Evolutionary conservation across 1,140 invertebrate species (phyloP), one percentile per base, ranked within the genome.

Genomic region (Ceratina calcarata): DNA sequence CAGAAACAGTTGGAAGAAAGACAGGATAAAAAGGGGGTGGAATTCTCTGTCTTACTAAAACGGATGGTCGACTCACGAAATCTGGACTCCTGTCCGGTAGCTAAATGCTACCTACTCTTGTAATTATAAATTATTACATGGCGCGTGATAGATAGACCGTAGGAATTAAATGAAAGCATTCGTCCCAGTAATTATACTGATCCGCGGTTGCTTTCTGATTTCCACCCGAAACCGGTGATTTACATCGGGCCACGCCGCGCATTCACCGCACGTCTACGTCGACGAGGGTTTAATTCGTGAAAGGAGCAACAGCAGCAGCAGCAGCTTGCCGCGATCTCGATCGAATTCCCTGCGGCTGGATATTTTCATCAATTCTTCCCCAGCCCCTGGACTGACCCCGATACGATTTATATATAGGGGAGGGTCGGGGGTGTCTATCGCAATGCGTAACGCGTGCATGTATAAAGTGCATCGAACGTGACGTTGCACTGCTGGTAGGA

Each of bases 121-220:
- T 89, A 88, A 89, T 90, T 89, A 90, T 89, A 90, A 90, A 90
- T 86, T 89, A 89, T 90, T 89, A 88, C 86, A 75, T 84, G 84
- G 76, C 84, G 80, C 82, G 87, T 89, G 88, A 89, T 89, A 88
- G 84, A 89, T 89, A 85, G 85, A 85, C 82, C 79, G 83, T 85
- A 74, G 71, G 83, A 87, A 80, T 88, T 89, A 89, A 90, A 89
- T 85, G 85, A 84, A 86, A 86, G 82, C 68, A 86, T 77, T 86
- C 82, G 83, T 81, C 78, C 81, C 83, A 79, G 81, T 89, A 88
- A 90, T 89, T 90, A 89, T 88, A 87, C 86, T 68, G 84, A 88
- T 88, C 82, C 73, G 60, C 45, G 55, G 82, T 82, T 70, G 81
- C 71, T 74, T 79, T 84, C 81, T 82, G 81, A 82, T 84, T 82